Percentiles rank a stretch among this genome's conserved stretches.
These are phyloP conservation scores for Arctocebus calabarensis DNA, from an alignment of 2,797 vertebrate genomes.

Conservation along the genomic window DNA sequence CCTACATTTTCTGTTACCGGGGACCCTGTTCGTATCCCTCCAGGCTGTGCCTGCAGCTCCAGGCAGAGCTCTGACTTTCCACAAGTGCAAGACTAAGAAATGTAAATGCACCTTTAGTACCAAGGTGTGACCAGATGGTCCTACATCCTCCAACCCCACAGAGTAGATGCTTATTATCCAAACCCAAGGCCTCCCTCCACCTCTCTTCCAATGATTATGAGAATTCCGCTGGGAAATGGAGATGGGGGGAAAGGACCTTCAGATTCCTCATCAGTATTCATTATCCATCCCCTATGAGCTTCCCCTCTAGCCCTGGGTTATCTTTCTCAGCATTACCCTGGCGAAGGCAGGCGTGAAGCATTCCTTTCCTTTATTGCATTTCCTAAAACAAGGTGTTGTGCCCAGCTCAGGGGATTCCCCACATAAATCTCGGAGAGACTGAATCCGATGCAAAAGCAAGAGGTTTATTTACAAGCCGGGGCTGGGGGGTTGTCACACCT, in stretches of 20 bases:
- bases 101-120: neutral
- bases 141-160: neutral
- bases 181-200: too few species aligned
- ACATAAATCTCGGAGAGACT: too few species aligned
- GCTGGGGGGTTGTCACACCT: too few species aligned
- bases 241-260: neutral
- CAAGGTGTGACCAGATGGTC: neutral
- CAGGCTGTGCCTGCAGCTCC: too few species aligned
- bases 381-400: neutral
- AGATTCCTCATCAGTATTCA: too few species aligned
- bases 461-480: too few species aligned
- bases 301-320: neutral
- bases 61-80: neutral
- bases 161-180: neutral
- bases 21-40: neutral
- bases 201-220: neutral
- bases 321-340: neutral
- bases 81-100: neutral
- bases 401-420: too few species aligned
- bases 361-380: neutral
- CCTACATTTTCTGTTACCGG: rapidly evolving
- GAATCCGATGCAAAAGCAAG: too few species aligned
- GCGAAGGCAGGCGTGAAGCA: neutral
- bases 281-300: too few species aligned
- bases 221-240: neutral